Conservation (phyloP, 1,140 invertebrate species). For the Megalopta genalis region DNA sequence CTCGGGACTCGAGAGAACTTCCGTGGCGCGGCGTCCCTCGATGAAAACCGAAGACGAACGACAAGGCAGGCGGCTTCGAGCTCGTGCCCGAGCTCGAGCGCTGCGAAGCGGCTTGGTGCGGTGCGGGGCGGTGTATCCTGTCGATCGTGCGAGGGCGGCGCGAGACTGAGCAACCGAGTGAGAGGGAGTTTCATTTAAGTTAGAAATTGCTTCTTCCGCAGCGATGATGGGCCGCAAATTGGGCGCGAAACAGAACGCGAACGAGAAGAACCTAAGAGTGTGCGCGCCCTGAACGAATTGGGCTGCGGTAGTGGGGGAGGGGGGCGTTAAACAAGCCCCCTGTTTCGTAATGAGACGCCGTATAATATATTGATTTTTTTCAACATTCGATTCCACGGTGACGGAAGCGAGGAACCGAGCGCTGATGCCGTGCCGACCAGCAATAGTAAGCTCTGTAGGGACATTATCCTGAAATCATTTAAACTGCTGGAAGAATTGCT, state of each 20-base stretch:
- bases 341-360: conserved; percentile 7
- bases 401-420: neutral
- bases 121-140: conserved; percentile 41
- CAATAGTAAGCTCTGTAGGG: no score
- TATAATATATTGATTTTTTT: conserved; percentile 42
- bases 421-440: no score
- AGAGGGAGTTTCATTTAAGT: conserved; percentile 80
- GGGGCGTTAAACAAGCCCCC: conserved; percentile 27
- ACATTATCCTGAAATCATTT: no score
- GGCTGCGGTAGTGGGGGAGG: neutral
- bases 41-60: conserved; percentile 50
- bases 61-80: conserved; percentile 39
- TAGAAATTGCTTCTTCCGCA: conserved; percentile 81
- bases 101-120: no score
- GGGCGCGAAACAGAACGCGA: conserved; percentile 77
- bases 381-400: neutral
- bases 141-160: conserved; percentile 46
- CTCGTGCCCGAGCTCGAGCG: no score
- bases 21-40: conserved; percentile 32
- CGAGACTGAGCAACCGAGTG: conserved; percentile 58
- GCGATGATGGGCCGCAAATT: conserved; percentile 80
- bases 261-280: conserved; percentile 66
- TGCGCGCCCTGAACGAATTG: conserved; percentile 42
- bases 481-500: no score
- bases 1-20: conserved; percentile 39